These are phyloP conservation scores for Rhabdornis inornatus DNA, from an alignment of 2,113 vertebrate genomes.

Conservation along the genomic window DNA sequence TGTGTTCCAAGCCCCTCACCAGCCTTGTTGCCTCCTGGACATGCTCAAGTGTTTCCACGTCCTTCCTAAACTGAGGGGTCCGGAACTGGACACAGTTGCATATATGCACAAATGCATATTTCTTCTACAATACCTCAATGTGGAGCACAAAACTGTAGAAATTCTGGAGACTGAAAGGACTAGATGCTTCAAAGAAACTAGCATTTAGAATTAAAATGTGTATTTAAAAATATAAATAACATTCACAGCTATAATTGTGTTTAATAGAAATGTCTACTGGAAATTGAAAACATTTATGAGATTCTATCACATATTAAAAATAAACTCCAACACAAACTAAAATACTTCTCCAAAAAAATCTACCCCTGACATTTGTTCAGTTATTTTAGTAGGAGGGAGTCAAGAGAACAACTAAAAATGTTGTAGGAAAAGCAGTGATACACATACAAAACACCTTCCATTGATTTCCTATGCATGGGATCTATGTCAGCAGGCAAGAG, in stretches of 20 bases:
- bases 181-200: background rate
- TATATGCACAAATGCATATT: background rate
- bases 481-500: background rate
- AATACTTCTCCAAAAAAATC: conserved; percentile 11
- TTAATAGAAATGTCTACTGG: conserved; percentile 12
- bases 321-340: conserved; percentile 28
- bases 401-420: background rate
- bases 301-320: conserved; percentile 41
- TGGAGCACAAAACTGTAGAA: background rate
- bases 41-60: too few species aligned
- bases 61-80: too few species aligned
- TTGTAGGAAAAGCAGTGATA: background rate
- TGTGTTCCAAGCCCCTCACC: too few species aligned
- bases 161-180: background rate
- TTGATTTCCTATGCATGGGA: background rate
- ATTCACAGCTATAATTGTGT: background rate
- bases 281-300: conserved; percentile 27
- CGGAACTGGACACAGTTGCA: too few species aligned
- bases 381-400: conserved; percentile 21
- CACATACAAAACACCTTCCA: background rate
- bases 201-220: background rate
- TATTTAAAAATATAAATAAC: background rate
- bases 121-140: background rate
- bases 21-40: too few species aligned
- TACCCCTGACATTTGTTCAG: conserved; percentile 31